Evolutionary conservation across 2,797 vertebrate genomes (phyloP).

Genomic region (Tapera naevia): DNA sequence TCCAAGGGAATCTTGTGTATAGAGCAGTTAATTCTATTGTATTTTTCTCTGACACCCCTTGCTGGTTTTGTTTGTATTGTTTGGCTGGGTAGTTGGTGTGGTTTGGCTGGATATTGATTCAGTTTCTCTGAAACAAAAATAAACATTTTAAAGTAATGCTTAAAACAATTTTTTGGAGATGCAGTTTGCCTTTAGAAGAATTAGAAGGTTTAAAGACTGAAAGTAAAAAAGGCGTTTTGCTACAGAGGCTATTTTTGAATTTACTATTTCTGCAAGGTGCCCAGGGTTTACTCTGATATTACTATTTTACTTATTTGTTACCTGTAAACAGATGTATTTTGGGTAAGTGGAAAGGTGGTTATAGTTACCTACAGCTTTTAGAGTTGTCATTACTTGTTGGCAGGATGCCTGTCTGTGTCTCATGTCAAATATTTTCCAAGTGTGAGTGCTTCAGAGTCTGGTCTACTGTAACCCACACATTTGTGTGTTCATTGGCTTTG

Average conservation of each 20-base stretch:
- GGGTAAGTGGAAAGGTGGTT: not conserved
- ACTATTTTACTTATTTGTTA: not conserved
- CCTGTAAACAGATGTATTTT: not conserved
- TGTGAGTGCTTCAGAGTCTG: not conserved
- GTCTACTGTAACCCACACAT: not conserved
- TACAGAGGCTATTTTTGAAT: not conserved
- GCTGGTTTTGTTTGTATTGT: not conserved
- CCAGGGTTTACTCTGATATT: not conserved
- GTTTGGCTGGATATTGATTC: not conserved
- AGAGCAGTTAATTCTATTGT: not conserved
- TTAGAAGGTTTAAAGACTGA: not conserved
- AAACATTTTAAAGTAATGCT: not conserved
- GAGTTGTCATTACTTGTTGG: not conserved
- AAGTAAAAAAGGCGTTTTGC: not conserved
- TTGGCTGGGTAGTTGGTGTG: not conserved
- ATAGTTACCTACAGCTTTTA: not conserved
- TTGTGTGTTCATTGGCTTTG: not conserved
- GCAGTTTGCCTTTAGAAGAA: not conserved
- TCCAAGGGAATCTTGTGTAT: not conserved
- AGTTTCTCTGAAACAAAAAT: not conserved
- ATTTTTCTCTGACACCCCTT: not conserved
- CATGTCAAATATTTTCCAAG: not conserved
- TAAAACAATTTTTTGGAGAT: not conserved
- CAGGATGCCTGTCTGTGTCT: not conserved
- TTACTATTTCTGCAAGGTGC: not conserved